Percentiles rank a stretch among this genome's conserved stretches.
Evolutionary conservation across 2,113 vertebrate genomes (phyloP).

Genomic region (Dasyornis broadbenti): DNA sequence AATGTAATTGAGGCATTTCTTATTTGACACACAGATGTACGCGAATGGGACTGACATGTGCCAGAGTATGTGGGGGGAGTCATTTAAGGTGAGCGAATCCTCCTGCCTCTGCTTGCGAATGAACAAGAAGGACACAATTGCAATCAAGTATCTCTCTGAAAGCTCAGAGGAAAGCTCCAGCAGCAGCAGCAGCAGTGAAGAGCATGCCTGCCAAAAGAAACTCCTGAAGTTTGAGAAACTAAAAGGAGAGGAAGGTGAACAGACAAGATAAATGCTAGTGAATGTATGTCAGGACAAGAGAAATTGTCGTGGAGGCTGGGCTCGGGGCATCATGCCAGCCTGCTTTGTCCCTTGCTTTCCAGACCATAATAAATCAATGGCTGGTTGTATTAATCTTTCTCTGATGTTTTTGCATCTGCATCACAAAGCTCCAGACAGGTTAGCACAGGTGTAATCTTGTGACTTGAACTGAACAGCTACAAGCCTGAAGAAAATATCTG

Average conservation of each 20-base stretch:
- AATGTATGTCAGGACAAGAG: background rate
- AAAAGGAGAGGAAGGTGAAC: background rate
- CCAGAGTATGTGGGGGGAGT: constrained; percentile 66
- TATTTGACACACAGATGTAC: constrained; percentile 57
- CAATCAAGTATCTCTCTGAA: background rate
- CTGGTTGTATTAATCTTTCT: constrained; percentile 21
- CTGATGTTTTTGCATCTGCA: constrained; percentile 20
- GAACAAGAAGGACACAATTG: constrained; percentile 50
- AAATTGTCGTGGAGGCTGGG: background rate
- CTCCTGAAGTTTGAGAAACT: background rate
- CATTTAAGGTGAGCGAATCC: constrained; percentile 59
- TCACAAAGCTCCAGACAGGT: constrained; percentile 19
- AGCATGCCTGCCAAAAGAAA: constrained; percentile 30
- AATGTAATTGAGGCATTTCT: background rate
- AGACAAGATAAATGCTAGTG: background rate
- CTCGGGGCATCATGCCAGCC: background rate
- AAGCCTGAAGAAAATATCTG: background rate
- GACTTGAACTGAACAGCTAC: background rate
- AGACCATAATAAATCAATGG: constrained; percentile 23
- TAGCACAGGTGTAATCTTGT: constrained; percentile 25
- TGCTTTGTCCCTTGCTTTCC: background rate
- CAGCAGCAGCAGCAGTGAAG: constrained; percentile 17
- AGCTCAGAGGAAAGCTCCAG: constrained; percentile 57
- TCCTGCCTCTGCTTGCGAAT: constrained; percentile 71
- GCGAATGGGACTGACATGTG: constrained; percentile 67